Evolutionary conservation across 1,140 invertebrate species (phyloP).

Genomic region (Micrasema longulum): DNA sequence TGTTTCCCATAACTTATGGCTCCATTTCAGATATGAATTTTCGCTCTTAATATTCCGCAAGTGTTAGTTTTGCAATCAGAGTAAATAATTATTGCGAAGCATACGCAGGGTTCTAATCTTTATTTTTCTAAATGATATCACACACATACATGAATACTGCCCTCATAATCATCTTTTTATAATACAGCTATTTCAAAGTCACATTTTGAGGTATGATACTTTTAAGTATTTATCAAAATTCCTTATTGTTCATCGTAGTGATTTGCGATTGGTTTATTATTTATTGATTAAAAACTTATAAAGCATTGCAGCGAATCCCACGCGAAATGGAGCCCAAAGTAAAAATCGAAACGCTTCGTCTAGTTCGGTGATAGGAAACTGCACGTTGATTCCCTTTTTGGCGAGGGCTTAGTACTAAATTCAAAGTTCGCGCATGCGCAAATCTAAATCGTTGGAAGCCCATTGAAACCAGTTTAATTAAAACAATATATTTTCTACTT

Average conservation of each 20-base stretch:
- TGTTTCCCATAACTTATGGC: conserved; percentile 53
- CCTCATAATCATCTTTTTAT: background rate
- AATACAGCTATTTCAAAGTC: background rate
- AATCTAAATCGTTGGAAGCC: no score
- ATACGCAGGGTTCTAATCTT: background rate
- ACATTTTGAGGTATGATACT: background rate
- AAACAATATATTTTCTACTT: no score
- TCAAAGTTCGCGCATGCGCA: no score
- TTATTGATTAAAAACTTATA: no score
- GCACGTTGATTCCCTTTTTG: no score
- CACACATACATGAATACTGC: background rate
- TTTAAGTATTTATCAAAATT: background rate
- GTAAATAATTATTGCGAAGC: background rate
- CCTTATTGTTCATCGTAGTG: background rate
- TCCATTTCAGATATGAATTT: conserved; percentile 53
- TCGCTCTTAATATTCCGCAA: conserved; percentile 50
- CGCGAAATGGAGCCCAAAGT: no score
- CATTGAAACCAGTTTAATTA: no score
- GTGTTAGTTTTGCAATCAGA: background rate
- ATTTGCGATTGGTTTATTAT: background rate
- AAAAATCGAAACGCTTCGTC: no score
- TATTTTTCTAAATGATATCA: background rate
- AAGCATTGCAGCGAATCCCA: no score
- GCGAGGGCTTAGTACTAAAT: no score
- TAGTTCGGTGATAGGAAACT: no score